phyloP scores from a whole-genome alignment of 2,797 vertebrate genomes.

The Epinephelus malabaricus region DNA sequence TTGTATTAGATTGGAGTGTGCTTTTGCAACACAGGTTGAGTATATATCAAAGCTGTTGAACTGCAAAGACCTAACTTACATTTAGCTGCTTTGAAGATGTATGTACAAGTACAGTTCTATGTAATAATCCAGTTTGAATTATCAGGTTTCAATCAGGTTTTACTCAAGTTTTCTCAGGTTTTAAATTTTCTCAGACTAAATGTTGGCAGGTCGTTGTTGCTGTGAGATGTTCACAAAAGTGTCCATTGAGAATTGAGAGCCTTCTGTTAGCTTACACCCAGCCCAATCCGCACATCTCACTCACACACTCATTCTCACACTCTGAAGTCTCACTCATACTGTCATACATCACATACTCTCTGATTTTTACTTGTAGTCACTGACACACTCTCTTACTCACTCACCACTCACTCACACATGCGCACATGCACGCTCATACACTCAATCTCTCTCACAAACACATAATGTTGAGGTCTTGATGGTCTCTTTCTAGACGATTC shows the following conservation, averaged over 20 bases:
- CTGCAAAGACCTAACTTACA: too few relatives aligned
- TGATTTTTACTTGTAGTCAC: not conserved
- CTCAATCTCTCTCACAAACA: not conserved
- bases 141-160: not conserved
- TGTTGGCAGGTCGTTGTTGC: conserved; percentile 5
- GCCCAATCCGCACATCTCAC: not conserved
- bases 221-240: not conserved
- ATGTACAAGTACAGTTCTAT: not conserved
- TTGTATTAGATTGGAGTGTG: too few relatives aligned
- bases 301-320: too few relatives aligned
- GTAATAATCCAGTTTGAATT: not conserved
- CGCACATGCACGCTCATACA: too few relatives aligned
- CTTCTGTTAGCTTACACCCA: conserved; percentile 4
- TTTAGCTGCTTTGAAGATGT: not conserved
- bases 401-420: too few relatives aligned
- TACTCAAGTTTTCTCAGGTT: not conserved
- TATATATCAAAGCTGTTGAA: too few relatives aligned
- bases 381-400: too few relatives aligned
- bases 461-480: not conserved
- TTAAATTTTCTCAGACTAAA: conserved; percentile 9
- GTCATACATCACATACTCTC: not conserved
- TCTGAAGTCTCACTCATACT: not conserved
- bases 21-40: too few relatives aligned
- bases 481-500: too few relatives aligned
- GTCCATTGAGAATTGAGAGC: not conserved